Evolutionary conservation across 1,140 invertebrate genomes (phyloP), one percentile per base, ranked within the genome.

Genomic region (Antheraea mylitta): DNA sequence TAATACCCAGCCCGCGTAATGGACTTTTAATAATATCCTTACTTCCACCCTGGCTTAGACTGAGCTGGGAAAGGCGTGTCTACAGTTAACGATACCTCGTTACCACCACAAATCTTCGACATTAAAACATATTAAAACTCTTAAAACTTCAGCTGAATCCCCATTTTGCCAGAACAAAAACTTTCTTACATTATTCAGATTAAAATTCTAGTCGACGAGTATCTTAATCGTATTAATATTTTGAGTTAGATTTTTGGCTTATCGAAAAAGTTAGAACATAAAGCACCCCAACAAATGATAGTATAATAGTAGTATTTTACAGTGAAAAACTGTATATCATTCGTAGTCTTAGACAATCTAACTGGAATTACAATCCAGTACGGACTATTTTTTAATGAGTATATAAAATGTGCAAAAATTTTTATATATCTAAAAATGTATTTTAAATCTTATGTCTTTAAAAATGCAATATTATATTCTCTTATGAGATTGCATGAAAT

Each of bases 101-200:
- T 90, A 91, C 82, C 81, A 78, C 81, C 86, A 85, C 83, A 91
- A 85, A 90, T 90, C 87, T 88, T 77, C 71, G 59, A 82, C 89
- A 90, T 91, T 89, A 90, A 81, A 72, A 82, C 82, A 82, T 87
- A 89, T 90, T 90, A 90, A 90, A 90, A 90, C 84, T 91, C 65
- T 86, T 82, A 82, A 90, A 91, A 90, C 85, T 91, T 85, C 73
- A 84, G 76, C 84, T 79, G 73, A 75, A 75, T 79, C 80, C 76
- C 85, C 85, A 87, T 90, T 89, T 85, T 81, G 83, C 77, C 80
- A 65, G 77, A 86, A 88, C 84, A 89, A 86, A 88, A 88, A 90
- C 80, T 91, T 90, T 90, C 83, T 89, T 90, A 89, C 82, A 89
- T 89, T 81, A 88, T 79, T 68, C 63, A 78, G 80, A 87, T 91